Evolutionary conservation across 2,797 vertebrate genomes (phyloP).

Genomic region (Oreochromis mossambicus): DNA sequence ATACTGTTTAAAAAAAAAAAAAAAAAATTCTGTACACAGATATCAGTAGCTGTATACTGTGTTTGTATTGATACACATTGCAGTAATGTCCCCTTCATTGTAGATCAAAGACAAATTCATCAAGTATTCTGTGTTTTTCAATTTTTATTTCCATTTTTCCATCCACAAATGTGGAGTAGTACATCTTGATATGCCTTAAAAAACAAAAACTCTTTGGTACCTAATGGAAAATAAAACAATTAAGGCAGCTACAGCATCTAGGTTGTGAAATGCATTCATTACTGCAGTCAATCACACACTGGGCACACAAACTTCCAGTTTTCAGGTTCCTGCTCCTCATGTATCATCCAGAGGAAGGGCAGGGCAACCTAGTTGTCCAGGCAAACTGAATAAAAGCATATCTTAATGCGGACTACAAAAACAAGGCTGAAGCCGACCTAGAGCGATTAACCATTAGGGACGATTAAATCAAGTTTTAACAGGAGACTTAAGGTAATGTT

Average conservation of each 20-base stretch:
- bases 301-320: conserved; percentile 26
- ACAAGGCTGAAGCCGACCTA: conserved; percentile 43
- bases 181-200: conserved; percentile 53
- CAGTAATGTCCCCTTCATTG: not conserved
- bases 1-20: not conserved
- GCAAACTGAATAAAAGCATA: not conserved
- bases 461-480: conserved; percentile 69
- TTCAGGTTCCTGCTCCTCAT: not conserved
- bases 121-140: conserved; percentile 13
- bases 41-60: not conserved
- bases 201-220: conserved; percentile 75
- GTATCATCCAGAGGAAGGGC: not conserved
- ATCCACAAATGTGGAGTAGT: conserved; percentile 23
- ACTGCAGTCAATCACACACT: conserved; percentile 49
- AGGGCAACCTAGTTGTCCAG: not conserved
- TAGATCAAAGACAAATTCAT: not conserved
- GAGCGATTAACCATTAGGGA: conserved; percentile 41
- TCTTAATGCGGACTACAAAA: conserved; percentile 12
- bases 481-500: conserved; percentile 62
- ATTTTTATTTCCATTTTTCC: conserved; percentile 54
- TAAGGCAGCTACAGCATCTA: conserved; percentile 80
- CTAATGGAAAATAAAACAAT: conserved; percentile 60
- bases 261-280: conserved; percentile 62
- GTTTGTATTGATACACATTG: not conserved
- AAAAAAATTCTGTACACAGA: not conserved